These are phyloP conservation scores for Vulpes vulpes DNA, from an alignment of 2,113 vertebrate genomes.

Conservation along the genomic window DNA sequence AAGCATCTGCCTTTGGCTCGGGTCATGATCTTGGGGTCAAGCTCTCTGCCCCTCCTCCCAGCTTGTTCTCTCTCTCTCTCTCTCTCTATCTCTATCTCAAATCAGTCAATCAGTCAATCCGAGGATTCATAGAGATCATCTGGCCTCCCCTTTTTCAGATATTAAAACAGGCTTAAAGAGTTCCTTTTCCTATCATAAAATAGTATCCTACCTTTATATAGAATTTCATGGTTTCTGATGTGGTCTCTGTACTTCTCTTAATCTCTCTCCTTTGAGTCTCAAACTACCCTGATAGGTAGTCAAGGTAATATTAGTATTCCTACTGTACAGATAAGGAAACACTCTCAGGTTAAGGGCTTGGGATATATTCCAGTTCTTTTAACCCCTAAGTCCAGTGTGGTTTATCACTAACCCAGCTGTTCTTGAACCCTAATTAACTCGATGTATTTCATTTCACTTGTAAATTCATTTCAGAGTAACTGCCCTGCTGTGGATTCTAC, in stretches of 20 bases:
- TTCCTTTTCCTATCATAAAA: slow-evolving; percentile 32
- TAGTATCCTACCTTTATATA: background rate
- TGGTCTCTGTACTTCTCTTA: background rate
- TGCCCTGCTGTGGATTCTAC: background rate
- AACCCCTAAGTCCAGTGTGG: background rate
- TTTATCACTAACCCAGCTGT: slow-evolving; percentile 38
- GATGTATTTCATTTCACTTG: slow-evolving; percentile 7
- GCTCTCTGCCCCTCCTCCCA: too few species aligned
- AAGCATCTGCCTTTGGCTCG: too few species aligned
- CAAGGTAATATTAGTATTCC: background rate
- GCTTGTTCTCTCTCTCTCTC: too few species aligned
- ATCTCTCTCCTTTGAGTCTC: background rate
- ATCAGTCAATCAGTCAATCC: too few species aligned
- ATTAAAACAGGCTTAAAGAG: background rate
- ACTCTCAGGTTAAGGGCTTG: background rate
- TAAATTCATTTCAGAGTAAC: slow-evolving; percentile 2
- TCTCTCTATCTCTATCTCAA: too few species aligned
- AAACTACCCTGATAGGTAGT: background rate
- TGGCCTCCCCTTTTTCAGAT: background rate
- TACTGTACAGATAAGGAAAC: slow-evolving; percentile 14
- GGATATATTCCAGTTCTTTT: slow-evolving; percentile 39
- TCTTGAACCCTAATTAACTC: background rate
- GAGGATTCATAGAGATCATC: background rate
- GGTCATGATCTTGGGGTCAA: too few species aligned
- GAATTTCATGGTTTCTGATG: background rate